phyloP scores from a whole-genome alignment of 2,888 invertebrate species.

The Leucoma salicis region DNA sequence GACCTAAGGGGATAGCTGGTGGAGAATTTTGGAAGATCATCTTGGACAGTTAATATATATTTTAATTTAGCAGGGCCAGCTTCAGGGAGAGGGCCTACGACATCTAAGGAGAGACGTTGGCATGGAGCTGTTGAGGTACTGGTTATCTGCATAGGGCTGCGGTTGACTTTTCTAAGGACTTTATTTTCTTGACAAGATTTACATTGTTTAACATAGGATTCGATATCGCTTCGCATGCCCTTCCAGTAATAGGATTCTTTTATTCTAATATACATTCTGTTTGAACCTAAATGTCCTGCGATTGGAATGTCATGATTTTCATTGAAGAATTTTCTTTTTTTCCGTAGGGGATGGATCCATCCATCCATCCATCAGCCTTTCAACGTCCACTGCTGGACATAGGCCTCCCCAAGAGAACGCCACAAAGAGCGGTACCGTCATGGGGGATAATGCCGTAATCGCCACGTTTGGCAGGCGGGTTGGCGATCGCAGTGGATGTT shows the following conservation, averaged over 20 bases:
- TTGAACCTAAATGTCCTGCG: conserved; percentile 7
- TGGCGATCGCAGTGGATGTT: no score
- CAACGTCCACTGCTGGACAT: no score
- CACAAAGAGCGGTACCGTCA: no score
- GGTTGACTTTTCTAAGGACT: not conserved
- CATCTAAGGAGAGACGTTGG: not conserved
- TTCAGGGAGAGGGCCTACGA: not conserved
- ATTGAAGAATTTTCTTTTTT: no score
- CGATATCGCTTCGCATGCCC: conserved; percentile 2
- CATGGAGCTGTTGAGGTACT: not conserved
- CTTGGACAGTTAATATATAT: no score
- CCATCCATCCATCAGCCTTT: no score
- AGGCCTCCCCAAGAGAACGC: no score
- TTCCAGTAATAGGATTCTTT: conserved; percentile 10
- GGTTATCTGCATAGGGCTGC: not conserved
- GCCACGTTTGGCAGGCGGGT: no score
- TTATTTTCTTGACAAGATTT: not conserved
- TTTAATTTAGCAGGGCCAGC: no score
- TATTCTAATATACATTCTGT: conserved; percentile 7
- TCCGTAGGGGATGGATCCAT: no score
- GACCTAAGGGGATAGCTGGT: not conserved
- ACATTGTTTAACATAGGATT: not conserved
- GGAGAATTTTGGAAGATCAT: not conserved
- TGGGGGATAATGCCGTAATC: no score
- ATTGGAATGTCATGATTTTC: conserved; percentile 6